Base-by-base conservation (phyloP, 2,888 invertebrate genomes). In the Podabrus alpinus region DNA sequence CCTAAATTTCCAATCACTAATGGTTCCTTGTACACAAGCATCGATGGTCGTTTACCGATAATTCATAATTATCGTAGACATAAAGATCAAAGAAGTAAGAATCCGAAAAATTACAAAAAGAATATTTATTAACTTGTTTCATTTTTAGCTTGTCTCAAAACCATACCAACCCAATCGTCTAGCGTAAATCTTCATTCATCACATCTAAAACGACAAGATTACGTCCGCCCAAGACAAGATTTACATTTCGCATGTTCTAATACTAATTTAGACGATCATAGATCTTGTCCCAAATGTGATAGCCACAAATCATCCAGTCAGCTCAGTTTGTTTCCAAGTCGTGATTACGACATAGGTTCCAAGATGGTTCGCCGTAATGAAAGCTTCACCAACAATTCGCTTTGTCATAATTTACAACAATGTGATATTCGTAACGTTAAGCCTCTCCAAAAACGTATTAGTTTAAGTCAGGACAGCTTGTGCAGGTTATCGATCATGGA, bases 1-100 rank as follows among this genome's bases (percentile, higher is more conserved):
- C 88, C 89, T 71, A 88, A 91, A 81, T 90, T 91, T 83, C 91
- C 91, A 9, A 88, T 91, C 77, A 90, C 90, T 16, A 90, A 90
- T 81, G 90, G 90, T 60, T 91, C 90, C 9, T 86, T 90, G 61
- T 90, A 90, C 81, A 88, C 88, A 21, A 87, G 87, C 78, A 87
- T 88, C 61, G 88, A 88, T 79, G 90, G 90, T 9, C 84, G 90
- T 75, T 84, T 90, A 79, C 90, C 90, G 71, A 89, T 88, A 16
- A 86, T 88, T 59, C 89, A 88, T 76, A 88, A 88, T 80, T 89
- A 89, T 79, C 82, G 88, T 71, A 81, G 88, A 77, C 86, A 86
- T 76, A 84, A 85, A 80, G 87, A 87, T 75, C 78, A 73, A 79
- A 80, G 82, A 79, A 82, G 84, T 84, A 76, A 76, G 64, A 21